Base-by-base conservation (phyloP, 2,113 vertebrate species). In the Brachyhypopomus gauderio region DNA sequence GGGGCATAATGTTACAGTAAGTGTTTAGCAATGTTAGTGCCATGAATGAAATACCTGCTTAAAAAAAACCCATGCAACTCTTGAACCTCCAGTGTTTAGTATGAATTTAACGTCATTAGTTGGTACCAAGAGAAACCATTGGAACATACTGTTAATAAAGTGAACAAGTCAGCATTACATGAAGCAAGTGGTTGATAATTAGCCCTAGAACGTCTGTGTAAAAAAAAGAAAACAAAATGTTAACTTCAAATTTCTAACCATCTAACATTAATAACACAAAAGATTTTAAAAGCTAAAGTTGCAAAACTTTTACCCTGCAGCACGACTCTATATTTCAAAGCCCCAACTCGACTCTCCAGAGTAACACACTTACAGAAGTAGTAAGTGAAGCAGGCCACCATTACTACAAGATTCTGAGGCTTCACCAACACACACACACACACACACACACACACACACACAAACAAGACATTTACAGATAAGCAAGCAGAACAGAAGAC, bases 1-100 rank as follows among this genome's bases (percentile, higher is more conserved):
- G 75, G 60, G 85, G 79, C 22, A 66, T 70, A 73, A 70, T 58
- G 23, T 30, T 69, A 64, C 41, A 80, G 70, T 6, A 71, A 78
- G 36, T 30, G 75, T 60, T 77, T 79, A 34, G 72, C 1, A 71
- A 7, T 74, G 76, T 86, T 91, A 92, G 89, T 91, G 89, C 85
- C 78, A 72, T 85, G 79, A 87, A 72, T 73, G 14, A 38, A 82
- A 79, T 73, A 79, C 74, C 75, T 6, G 64, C 82, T 75, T 62
- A 17, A 1, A 69, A 75, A 73, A 76, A 27, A 56, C 52, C 58
- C 48, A 14, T 25, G 34, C 66, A 11, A 72, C 27, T 70, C 5
- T 19, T 34, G 45, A 75, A 73, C 66, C 48, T 34, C 36, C 77
- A 83, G 78, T 59, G 56, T 67, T 86, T 34, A 75, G 60, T 17